Evolutionary conservation across 2,888 invertebrate genomes (phyloP).

Genomic region (Dromius quadrimaculatus): DNA sequence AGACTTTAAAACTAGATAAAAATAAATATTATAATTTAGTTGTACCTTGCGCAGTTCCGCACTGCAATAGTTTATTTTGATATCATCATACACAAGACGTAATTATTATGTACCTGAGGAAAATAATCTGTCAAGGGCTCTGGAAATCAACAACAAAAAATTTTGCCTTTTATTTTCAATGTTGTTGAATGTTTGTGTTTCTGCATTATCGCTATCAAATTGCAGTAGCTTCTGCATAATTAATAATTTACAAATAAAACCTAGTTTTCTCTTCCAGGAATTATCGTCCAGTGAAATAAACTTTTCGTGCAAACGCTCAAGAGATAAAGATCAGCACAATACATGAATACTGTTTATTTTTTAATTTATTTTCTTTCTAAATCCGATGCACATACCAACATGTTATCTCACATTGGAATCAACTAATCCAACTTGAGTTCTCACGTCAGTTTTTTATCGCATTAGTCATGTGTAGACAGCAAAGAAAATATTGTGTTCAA

Average conservation of each 20-base stretch:
- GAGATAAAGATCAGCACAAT: not conserved
- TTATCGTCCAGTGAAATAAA: conserved; percentile 19
- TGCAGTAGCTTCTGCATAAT: no score
- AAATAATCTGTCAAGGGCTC: no score
- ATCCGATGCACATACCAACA: conserved; percentile 25
- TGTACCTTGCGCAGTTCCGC: conserved; percentile 25
- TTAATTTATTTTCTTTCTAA: conserved; percentile 28
- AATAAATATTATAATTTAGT: conserved; percentile 43
- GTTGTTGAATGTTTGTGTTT: no score
- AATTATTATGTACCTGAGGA: no score
- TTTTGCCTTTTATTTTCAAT: no score
- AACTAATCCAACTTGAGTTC: conserved; percentile 4
- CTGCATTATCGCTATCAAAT: no score
- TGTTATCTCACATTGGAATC: conserved; percentile 5
- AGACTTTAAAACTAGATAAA: conserved; percentile 43
- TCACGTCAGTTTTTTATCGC: conserved; percentile 27
- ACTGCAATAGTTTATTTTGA: conserved; percentile 1
- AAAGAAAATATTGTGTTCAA: conserved; percentile 15
- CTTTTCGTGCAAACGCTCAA: conserved; percentile 19
- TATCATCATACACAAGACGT: no score
- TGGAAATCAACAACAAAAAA: no score
- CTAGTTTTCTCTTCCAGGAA: conserved; percentile 2
- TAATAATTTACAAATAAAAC: no score
- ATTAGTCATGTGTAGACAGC: conserved; percentile 33
- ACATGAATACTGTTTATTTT: conserved; percentile 21